These are phyloP conservation scores for Octomys mimax DNA, from an alignment of 2,797 vertebrate genomes.

Conservation along the genomic window DNA sequence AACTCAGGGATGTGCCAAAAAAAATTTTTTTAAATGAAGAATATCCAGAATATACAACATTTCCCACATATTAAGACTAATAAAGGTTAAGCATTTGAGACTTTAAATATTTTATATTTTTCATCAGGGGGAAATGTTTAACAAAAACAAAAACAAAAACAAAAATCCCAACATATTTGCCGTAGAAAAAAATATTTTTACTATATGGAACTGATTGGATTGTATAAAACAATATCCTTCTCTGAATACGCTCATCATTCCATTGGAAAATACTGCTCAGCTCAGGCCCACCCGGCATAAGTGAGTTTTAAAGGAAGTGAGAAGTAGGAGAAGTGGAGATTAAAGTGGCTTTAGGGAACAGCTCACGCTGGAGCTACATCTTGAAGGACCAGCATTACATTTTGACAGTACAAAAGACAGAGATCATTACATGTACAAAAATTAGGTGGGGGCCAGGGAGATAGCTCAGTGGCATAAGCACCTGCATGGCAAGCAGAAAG, in stretches of 20 bases:
- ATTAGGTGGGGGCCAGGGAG: too few relatives aligned
- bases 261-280: neutral
- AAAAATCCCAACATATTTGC: neutral
- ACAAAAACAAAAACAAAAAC: neutral
- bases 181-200: constrained; percentile 28
- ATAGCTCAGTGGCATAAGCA: too few relatives aligned
- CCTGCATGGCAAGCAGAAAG: too few relatives aligned
- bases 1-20: neutral
- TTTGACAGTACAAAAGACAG: constrained; percentile 6
- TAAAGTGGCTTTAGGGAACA: neutral
- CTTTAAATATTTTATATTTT: neutral
- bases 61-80: neutral
- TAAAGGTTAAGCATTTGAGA: neutral
- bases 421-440: neutral
- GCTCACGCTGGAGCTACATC: neutral
- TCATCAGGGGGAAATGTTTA: neutral
- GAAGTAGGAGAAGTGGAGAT: neutral
- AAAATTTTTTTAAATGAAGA: constrained; percentile 40
- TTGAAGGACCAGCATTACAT: neutral
- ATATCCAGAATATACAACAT: constrained; percentile 20
- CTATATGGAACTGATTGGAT: neutral
- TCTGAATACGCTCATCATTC: neutral
- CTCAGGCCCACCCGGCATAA: neutral
- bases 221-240: constrained; percentile 23
- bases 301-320: neutral